Percentiles rank a stretch among this genome's conserved stretches.
Evolutionary conservation across 2,888 invertebrate genomes (phyloP).

Genomic region (Abrostola triplasia): DNA sequence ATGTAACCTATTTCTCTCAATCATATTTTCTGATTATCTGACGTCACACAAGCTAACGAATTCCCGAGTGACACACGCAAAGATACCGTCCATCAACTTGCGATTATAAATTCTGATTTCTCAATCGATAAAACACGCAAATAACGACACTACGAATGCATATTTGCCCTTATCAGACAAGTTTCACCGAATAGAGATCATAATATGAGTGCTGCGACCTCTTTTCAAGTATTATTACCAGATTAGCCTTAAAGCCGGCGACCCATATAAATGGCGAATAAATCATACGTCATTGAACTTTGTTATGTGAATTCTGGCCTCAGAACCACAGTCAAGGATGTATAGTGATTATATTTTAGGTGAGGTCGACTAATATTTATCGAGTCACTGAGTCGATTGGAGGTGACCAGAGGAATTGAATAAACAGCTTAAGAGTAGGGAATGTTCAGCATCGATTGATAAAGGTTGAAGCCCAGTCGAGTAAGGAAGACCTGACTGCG

Average conservation of each 20-base stretch:
- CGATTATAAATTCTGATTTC: conserved; percentile 10
- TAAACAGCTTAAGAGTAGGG: not conserved
- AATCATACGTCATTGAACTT: conserved; percentile 60
- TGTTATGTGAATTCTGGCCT: conserved; percentile 40
- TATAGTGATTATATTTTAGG: conserved; percentile 34
- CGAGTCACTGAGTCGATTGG: conserved; percentile 15
- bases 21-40: not conserved
- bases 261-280: conserved; percentile 55
- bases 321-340: conserved; percentile 56
- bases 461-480: not conserved
- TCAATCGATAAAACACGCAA: conserved; percentile 1
- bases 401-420: not conserved
- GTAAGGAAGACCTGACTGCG: no score
- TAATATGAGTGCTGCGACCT: conserved; percentile 34
- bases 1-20: conserved; percentile 2
- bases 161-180: conserved; percentile 34
- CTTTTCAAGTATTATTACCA: conserved; percentile 38
- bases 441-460: not conserved
- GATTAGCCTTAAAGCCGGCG: conserved; percentile 37
- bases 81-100: not conserved
- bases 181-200: conserved; percentile 35
- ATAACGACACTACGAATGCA: conserved; percentile 27
- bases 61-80: not conserved
- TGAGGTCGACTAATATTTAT: conserved; percentile 46
- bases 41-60: not conserved